Evolutionary conservation across 1,140 invertebrate genomes (phyloP).

Genomic region (Aphidius gifuensis): DNA sequence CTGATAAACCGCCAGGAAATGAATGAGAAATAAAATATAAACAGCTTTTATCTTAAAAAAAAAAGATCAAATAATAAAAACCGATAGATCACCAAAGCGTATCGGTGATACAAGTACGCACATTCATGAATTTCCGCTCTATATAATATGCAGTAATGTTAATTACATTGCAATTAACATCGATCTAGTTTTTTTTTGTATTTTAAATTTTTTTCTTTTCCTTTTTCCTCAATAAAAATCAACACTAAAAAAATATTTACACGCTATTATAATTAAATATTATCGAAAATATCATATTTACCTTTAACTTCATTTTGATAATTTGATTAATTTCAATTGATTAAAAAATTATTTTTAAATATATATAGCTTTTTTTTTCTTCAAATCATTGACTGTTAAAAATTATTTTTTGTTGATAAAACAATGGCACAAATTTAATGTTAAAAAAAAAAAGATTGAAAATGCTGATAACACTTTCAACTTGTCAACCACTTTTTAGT

Average conservation of each 20-base stretch:
- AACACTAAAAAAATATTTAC: too few species aligned
- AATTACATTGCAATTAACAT: conserved; percentile 41
- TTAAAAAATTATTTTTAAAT: not conserved
- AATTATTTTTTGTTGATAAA: conserved; percentile 1
- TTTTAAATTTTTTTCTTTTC: not conserved
- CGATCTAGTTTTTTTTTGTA: conserved; percentile 31
- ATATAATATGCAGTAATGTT: conserved; percentile 37
- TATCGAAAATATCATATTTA: conserved; percentile 8
- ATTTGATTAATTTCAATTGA: not conserved
- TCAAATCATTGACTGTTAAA: too few species aligned
- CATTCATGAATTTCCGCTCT: conserved; percentile 43
- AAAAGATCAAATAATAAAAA: too few species aligned
- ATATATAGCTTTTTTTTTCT: too few species aligned
- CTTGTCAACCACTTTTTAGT: not conserved
- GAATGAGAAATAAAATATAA: not conserved
- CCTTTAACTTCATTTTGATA: conserved; percentile 23
- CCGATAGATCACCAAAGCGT: conserved; percentile 28
- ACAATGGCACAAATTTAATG: conserved; percentile 18
- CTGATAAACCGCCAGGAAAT: not conserved
- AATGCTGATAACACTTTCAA: not conserved
- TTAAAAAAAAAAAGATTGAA: not conserved
- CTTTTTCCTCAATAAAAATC: not conserved
- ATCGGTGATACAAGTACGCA: conserved; percentile 24
- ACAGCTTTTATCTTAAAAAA: too few species aligned
- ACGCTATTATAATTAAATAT: not conserved